Conservation (phyloP, 2,888 invertebrate species). For the Schrankia costaestrigalis region DNA sequence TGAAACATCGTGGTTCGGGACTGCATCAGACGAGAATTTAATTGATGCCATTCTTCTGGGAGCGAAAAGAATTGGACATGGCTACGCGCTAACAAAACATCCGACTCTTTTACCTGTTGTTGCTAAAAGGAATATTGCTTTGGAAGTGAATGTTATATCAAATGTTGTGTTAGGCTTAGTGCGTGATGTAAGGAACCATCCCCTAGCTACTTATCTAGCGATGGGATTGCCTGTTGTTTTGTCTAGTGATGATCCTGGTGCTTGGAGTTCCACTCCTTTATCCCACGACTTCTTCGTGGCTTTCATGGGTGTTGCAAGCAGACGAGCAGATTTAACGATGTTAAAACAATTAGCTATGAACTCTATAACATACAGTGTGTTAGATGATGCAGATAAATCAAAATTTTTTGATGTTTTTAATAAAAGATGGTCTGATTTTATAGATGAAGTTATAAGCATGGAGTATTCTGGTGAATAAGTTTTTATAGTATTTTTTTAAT, state of each 20-base stretch:
- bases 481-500: too few relatives aligned
- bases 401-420: conserved; percentile 43
- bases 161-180: conserved; percentile 87
- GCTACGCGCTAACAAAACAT: conserved; percentile 87
- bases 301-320: conserved; percentile 87
- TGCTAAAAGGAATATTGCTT: conserved; percentile 81
- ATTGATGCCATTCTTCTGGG: conserved; percentile 88
- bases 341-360: conserved; percentile 88
- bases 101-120: conserved; percentile 82
- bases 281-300: conserved; percentile 90
- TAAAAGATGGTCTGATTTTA: conserved; percentile 55
- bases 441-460: conserved; percentile 38
- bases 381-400: conserved; percentile 44
- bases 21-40: conserved; percentile 85
- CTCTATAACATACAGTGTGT: conserved; percentile 85
- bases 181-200: conserved; percentile 88
- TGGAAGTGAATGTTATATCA: conserved; percentile 90
- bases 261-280: conserved; percentile 87
- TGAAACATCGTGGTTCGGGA: conserved; percentile 88
- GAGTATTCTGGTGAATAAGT: not conserved
- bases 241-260: conserved; percentile 89
- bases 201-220: conserved; percentile 83
- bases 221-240: conserved; percentile 86
- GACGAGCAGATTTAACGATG: conserved; percentile 84
- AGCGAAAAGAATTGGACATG: conserved; percentile 89